Evolutionary conservation across 1,140 invertebrate species (phyloP).

Genomic region (Drosophila nigrodunni): DNA sequence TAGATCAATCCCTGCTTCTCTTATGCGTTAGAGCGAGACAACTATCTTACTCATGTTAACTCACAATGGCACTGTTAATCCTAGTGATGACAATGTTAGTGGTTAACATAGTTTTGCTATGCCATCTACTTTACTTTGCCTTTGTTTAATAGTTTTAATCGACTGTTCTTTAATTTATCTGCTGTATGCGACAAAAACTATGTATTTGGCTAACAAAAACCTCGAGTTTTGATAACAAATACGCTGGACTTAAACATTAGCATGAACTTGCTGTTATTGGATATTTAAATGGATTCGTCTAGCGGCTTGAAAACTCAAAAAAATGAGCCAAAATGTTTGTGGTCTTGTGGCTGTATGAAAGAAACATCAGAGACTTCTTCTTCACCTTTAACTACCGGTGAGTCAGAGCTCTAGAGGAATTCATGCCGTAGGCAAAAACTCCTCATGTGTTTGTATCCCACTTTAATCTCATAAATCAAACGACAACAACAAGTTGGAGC

Average conservation of each 20-base stretch:
- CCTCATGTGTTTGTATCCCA: not conserved
- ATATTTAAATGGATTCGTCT: slow-evolving; percentile 73
- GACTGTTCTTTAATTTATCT: no score
- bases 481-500: slow-evolving; percentile 33
- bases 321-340: slow-evolving; percentile 14
- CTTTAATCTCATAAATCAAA: slow-evolving; percentile 78
- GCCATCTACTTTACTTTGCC: no score
- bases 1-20: no score
- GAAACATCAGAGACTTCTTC: slow-evolving; percentile 2
- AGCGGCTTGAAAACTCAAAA: slow-evolving; percentile 9
- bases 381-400: not conserved
- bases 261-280: slow-evolving; percentile 41
- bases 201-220: no score
- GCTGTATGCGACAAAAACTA: no score
- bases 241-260: slow-evolving; percentile 24
- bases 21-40: no score
- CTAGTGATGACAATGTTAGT: no score
- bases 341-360: slow-evolving; percentile 50
- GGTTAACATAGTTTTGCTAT: no score
- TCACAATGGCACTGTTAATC: no score
- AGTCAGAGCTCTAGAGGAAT: slow-evolving; percentile 35
- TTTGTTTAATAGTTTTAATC: no score
- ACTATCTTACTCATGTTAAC: no score
- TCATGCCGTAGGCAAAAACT: slow-evolving; percentile 41
- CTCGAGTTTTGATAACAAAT: not conserved